Base-by-base conservation (phyloP, 2,888 invertebrate genomes). In the Ctena decussata region DNA sequence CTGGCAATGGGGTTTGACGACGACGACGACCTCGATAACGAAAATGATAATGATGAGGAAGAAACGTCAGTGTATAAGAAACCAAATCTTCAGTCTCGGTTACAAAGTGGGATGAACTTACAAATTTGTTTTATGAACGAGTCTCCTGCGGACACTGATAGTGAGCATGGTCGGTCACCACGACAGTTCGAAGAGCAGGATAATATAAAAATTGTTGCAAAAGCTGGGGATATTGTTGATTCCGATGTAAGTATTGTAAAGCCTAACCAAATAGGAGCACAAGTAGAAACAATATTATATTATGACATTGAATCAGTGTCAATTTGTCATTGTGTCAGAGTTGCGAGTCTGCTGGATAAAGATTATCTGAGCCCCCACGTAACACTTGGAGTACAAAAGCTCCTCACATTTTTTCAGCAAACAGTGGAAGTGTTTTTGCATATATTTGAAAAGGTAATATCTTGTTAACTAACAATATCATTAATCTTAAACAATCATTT, bases 121-220 rank as follows among this genome's bases (percentile, higher is more conserved):
- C 98, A 98, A 97, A 98, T 99, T 94, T 98, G 98, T 96, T 98
- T 98, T 96, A 98, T 98, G 98, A 98, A 98, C 96, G 98, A 99
- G 69, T 89, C 86, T 18, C 86, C 86, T 0, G 86, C 84, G 24
- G 89, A 92, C 76, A 85, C 92, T 12, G 89, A 91, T 81, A 85
- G 91, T 84, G 65, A 65, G 32, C 35, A 18, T 32, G 80, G 82
- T 12, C 53, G 60, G 70, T 88, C 88, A 18, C 88, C 88, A 74
- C 60, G 88, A 73, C 88, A 88, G 85, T 85, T 79, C 57, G 88
- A 84, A 70, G 75, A 82, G 78, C 83, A 81, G 74, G 88, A 88
- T 80, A 88, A 88, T 53, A 74, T 78, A 44, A 88, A 81, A 72
- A 49, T 83, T 3, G 27, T 84, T 46, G 37, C 81, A 30, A 84